Conservation (phyloP, 1,140 invertebrate genomes). For the Brachionus rotundiformis region DNA sequence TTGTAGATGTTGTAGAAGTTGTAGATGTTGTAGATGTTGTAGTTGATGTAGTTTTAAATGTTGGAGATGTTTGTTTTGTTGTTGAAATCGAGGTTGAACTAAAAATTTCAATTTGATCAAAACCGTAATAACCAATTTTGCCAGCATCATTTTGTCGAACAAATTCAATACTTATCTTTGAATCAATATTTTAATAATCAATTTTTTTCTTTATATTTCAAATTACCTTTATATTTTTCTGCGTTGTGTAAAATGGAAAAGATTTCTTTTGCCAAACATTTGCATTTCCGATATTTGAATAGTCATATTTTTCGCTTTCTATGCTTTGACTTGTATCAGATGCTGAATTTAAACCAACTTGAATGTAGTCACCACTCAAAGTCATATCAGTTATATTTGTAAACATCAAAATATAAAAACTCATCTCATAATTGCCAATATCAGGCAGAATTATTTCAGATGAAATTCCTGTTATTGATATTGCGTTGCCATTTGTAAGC, state of each 20-base stretch:
- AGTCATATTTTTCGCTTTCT: constrained; percentile 23
- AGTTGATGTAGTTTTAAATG: neutral
- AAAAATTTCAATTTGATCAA: constrained; percentile 21
- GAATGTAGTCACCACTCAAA: neutral
- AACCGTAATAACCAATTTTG: neutral
- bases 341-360: neutral
- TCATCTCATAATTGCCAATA: neutral
- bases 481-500: neutral
- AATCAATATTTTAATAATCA: neutral
- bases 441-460: neutral
- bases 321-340: neutral
- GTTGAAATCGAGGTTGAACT: neutral
- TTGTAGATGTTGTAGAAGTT: neutral
- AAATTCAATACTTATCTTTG: neutral
- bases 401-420: constrained; percentile 25
- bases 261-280: constrained; percentile 6
- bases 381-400: constrained; percentile 12
- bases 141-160: neutral
- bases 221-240: neutral
- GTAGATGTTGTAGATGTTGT: neutral
- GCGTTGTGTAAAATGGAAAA: neutral
- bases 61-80: neutral
- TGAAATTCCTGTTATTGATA: neutral
- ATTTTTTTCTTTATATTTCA: too few relatives aligned
- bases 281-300: neutral